Evolutionary conservation across 2,797 vertebrate genomes (phyloP).

Genomic region (Cyprinella venusta): DNA sequence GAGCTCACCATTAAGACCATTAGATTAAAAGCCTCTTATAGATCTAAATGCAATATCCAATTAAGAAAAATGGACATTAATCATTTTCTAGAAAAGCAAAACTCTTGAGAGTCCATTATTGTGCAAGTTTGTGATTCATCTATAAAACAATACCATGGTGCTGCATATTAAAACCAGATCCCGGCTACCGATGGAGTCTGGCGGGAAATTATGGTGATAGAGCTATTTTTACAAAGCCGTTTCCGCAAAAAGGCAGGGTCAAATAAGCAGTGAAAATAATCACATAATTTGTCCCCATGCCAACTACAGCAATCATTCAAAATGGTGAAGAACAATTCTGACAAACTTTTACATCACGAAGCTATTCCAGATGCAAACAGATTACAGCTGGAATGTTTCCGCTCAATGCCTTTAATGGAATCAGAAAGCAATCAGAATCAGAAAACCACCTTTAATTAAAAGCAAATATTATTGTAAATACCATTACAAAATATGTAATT

Average conservation of each 20-base stretch:
- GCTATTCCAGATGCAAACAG: constrained; percentile 7
- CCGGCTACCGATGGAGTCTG: not conserved
- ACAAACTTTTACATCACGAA: constrained; percentile 15
- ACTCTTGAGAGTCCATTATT: constrained; percentile 38
- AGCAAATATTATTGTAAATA: not conserved
- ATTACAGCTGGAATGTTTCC: constrained; percentile 31
- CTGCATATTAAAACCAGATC: constrained; percentile 34
- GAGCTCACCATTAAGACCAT: constrained; percentile 32
- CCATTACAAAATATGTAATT: not conserved
- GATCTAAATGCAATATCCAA: constrained; percentile 23
- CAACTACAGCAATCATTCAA: constrained; percentile 47
- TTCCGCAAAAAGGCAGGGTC: constrained; percentile 38
- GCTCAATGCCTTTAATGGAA: not conserved
- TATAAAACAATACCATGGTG: constrained; percentile 9
- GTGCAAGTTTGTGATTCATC: constrained; percentile 26
- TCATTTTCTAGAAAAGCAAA: constrained; percentile 11
- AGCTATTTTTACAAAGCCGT: constrained; percentile 43
- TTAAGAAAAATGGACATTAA: constrained; percentile 45
- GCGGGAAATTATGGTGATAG: constrained; percentile 14
- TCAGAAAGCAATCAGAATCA: not conserved
- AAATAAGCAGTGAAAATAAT: constrained; percentile 44
- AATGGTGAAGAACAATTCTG: constrained; percentile 2
- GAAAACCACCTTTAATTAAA: constrained; percentile 22
- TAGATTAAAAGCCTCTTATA: constrained; percentile 48
- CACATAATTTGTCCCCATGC: constrained; percentile 41